Conservation (phyloP, 1,140 invertebrate genomes). For the Drosophila kurseongensis region DNA sequence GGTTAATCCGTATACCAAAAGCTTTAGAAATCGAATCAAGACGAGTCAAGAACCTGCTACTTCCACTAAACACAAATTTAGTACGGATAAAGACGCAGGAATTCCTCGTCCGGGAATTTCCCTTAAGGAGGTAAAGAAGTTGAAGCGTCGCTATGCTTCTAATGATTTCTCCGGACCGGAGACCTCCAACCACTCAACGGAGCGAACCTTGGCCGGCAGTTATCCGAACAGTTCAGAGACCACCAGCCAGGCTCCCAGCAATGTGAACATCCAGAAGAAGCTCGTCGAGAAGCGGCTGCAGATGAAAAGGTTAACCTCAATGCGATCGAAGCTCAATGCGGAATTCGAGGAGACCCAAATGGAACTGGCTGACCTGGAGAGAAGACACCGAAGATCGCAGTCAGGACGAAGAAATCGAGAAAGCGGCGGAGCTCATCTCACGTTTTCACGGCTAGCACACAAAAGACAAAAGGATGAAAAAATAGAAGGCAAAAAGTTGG, state of each 20-base stretch:
- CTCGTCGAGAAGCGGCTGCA: slow-evolving; percentile 10
- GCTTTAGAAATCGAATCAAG: too few species aligned
- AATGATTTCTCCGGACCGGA: background rate
- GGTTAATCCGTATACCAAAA: background rate
- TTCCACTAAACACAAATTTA: background rate
- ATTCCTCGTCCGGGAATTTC: background rate
- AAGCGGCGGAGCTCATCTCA: slow-evolving; percentile 30
- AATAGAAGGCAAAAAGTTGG: background rate
- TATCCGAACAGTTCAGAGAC: too few species aligned
- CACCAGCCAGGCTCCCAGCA: background rate
- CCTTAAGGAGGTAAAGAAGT: background rate
- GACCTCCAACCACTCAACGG: background rate
- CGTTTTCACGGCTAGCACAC: too few species aligned
- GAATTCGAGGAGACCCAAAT: slow-evolving; percentile 8
- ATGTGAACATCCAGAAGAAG: background rate
- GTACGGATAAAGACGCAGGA: background rate
- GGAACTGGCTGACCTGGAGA: slow-evolving; percentile 22
- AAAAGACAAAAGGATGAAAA: background rate
- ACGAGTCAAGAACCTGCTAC: background rate
- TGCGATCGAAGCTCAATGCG: slow-evolving; percentile 12
- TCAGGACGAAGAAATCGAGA: background rate
- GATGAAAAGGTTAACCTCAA: slow-evolving; percentile 19
- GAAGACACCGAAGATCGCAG: background rate
- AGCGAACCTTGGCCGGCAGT: background rate
- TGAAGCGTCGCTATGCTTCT: background rate